Evolutionary conservation across 64 coral and sea anemone genomes (phyloP), one percentile per base, ranked within the genome.

Genomic region (Stichodactyla mertensii): DNA sequence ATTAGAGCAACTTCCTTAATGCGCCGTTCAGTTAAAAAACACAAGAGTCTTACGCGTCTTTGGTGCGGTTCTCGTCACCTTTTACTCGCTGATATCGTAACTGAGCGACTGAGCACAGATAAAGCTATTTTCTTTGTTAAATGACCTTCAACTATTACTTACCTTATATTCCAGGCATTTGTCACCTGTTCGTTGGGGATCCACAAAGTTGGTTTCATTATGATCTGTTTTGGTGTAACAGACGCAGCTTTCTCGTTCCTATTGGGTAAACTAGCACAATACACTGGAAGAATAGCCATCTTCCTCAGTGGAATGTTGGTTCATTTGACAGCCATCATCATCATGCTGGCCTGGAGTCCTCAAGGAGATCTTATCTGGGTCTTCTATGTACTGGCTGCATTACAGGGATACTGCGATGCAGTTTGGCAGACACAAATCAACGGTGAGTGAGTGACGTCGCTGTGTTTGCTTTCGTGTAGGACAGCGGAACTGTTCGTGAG

Each of bases 391-490:
- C n/a, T 99, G 52, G 93, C 93, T 71, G 97, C 93, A 1, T 67
- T 95, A 20, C 79, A 90, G 84, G 97, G 97, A 5, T 99, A 95
- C 87, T 90, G 93, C 70, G 97, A 99, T 82, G 97, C 97, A 4
- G 93, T 99, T 22, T 99, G 97, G 97, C 97, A 99, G 59, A 99
- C 97, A 5, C 97, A 99, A 79, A 99, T 93, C 51, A 99, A 99
- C 77, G 97, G 97, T 99, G 87, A 95, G 89, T 55, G 16, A 45
- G 23, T 57, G 57, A 11, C 8, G 56, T 9, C 8, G 14, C 14
- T 2, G 56, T 58, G 8, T 58, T 9, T 58, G 56, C 8, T 9
- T 58, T 58, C 8, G 9, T 58, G 56, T 58, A 58, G 62, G 6
- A n/a, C 62, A 66, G 20, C 19, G 19, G 62, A 66, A 64, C 16